Evolutionary conservation across 2,113 vertebrate species (phyloP).

Genomic region (Pelecanus crispus): DNA sequence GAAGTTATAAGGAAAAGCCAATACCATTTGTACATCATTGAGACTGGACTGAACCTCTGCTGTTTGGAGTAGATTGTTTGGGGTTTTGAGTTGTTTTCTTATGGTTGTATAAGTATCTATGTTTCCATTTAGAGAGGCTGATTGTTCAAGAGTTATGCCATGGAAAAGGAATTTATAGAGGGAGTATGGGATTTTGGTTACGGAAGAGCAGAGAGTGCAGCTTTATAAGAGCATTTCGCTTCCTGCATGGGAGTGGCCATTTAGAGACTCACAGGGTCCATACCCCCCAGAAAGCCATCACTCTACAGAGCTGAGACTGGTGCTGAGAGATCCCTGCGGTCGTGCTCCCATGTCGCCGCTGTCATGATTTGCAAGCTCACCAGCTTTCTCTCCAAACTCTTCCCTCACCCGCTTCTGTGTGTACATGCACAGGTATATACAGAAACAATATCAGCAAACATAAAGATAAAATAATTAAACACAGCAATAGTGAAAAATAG

Average conservation of each 20-base stretch:
- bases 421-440: neutral
- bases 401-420: neutral
- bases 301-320: neutral
- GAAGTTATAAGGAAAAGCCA: neutral
- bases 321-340: neutral
- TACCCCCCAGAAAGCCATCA: neutral
- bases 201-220: neutral
- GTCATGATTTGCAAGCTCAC: neutral
- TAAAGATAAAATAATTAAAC: neutral
- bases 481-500: neutral
- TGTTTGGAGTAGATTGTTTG: neutral
- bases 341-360: accelerated
- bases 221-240: neutral
- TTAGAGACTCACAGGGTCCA: neutral
- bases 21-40: neutral
- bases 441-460: neutral
- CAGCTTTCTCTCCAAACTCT: neutral
- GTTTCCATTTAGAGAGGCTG: neutral
- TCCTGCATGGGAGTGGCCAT: accelerated
- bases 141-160: neutral
- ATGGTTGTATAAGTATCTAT: neutral
- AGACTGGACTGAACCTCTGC: neutral
- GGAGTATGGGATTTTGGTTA: neutral
- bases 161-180: neutral
- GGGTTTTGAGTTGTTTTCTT: neutral